These are phyloP conservation scores for Hirundo rustica DNA, from an alignment of 2,797 vertebrate species.

Conservation along the genomic window DNA sequence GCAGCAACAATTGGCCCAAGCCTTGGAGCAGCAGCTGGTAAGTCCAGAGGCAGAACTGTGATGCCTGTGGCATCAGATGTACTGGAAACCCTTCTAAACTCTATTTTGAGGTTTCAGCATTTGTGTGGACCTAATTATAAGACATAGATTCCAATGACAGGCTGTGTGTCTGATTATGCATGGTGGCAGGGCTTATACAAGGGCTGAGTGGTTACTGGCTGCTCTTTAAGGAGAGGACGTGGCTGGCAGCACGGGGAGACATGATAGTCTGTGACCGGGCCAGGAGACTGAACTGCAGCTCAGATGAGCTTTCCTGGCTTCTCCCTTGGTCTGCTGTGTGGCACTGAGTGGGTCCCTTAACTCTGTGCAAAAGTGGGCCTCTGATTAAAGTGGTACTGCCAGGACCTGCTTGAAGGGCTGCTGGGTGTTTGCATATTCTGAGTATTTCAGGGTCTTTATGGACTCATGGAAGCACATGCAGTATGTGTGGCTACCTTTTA, in stretches of 20 bases:
- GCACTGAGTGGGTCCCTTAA: neutral
- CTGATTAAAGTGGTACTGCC: neutral
- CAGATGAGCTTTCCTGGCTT: neutral
- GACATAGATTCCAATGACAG: neutral
- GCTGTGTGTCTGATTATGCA: neutral
- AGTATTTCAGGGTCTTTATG: neutral
- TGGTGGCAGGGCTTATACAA: neutral
- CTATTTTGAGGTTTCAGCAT: conserved; percentile 52
- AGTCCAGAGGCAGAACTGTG: conserved; percentile 37
- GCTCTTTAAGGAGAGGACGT: conserved; percentile 10
- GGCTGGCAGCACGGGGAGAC: neutral
- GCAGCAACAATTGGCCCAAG: conserved; percentile 55
- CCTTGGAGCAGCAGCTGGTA: conserved; percentile 54
- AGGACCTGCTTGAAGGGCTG: neutral
- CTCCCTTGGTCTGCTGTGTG: neutral
- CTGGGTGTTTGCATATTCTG: neutral
- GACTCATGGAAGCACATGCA: neutral
- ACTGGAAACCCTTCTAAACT: conserved; percentile 57
- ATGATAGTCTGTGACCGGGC: neutral
- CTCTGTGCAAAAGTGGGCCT: neutral
- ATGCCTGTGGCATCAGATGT: conserved; percentile 48
- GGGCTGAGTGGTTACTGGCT: neutral
- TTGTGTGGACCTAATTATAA: conserved; percentile 31
- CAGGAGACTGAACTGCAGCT: conserved; percentile 24
- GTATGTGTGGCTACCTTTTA: neutral